Evolutionary conservation across 2,888 invertebrate species (phyloP).

Genomic region (Cordilura impudica): DNA sequence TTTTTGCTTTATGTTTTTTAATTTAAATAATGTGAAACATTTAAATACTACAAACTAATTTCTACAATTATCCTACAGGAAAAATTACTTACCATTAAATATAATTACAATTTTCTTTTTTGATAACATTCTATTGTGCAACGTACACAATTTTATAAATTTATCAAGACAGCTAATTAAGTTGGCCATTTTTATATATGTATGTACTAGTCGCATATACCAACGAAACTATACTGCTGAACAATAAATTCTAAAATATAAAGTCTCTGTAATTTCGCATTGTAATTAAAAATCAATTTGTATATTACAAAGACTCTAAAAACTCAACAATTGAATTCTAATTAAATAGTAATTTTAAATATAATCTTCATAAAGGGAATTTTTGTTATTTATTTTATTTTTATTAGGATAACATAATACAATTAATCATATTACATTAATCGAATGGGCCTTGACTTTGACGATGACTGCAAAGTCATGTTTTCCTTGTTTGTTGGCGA

Average conservation of each 20-base stretch:
- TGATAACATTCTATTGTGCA: slow-evolving; percentile 15
- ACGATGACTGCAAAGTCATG: no score
- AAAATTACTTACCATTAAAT: slow-evolving; percentile 28
- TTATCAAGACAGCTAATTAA: slow-evolving; percentile 53
- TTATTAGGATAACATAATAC: no score
- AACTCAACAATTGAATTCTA: slow-evolving; percentile 48
- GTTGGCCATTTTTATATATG: slow-evolving; percentile 30
- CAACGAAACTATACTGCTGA: no score
- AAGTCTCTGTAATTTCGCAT: slow-evolving; percentile 35
- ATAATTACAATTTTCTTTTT: slow-evolving; percentile 9
- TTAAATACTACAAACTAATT: neutral
- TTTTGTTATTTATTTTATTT: no score
- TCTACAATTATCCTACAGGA: neutral
- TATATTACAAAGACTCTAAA: slow-evolving; percentile 22
- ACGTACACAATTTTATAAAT: slow-evolving; percentile 49
- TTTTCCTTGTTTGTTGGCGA: no score
- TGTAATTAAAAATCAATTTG: slow-evolving; percentile 58
- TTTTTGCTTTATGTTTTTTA: no score
- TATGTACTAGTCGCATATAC: neutral
- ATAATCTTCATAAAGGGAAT: no score
- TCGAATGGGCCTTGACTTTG: no score
- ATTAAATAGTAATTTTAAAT: slow-evolving; percentile 32
- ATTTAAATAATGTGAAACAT: no score
- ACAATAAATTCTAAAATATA: slow-evolving; percentile 30
- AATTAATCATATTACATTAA: no score